phyloP scores from a whole-genome alignment of 2,113 vertebrate genomes.

The Ceuthmochares aereus region DNA sequence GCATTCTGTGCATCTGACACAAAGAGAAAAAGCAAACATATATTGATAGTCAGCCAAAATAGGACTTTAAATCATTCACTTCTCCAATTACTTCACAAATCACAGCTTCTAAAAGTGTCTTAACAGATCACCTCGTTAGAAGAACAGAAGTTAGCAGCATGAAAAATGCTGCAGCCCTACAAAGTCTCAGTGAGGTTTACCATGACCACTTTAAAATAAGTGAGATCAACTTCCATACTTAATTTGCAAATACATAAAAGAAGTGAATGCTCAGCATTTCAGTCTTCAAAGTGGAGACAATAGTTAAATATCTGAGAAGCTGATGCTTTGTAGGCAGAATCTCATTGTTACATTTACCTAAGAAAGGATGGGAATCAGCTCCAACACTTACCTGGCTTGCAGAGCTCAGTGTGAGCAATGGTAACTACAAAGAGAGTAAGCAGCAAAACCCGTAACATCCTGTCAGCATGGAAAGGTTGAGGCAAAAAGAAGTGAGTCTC shows the following conservation, averaged over 20 bases:
- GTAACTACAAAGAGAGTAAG: conserved; percentile 64
- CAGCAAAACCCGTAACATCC: conserved; percentile 77
- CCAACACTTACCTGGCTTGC: conserved; percentile 76
- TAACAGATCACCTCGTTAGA: not conserved
- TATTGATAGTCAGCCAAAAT: not conserved
- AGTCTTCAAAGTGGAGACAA: not conserved
- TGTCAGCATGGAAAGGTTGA: conserved; percentile 47
- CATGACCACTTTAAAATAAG: not conserved
- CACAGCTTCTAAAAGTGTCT: not conserved
- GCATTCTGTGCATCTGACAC: conserved; percentile 80
- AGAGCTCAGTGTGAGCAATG: conserved; percentile 67
- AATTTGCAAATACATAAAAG: not conserved
- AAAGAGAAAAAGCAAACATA: conserved; percentile 56
- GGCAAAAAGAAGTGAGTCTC: conserved; percentile 38
- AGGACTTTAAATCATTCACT: not conserved
- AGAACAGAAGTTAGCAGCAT: not conserved
- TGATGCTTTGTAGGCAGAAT: not conserved
- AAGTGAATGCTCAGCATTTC: not conserved
- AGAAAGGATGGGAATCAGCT: not conserved
- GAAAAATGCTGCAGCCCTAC: not conserved
- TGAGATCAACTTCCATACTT: not conserved
- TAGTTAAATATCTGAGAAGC: not conserved
- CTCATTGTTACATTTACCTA: not conserved
- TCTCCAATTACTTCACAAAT: not conserved
- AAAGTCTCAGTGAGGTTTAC: not conserved